A percentile compares a stretch with the other conserved stretches of the same genome.
phyloP scores from a whole-genome alignment of 2,797 vertebrate species.

The Semotilus atromaculatus region DNA sequence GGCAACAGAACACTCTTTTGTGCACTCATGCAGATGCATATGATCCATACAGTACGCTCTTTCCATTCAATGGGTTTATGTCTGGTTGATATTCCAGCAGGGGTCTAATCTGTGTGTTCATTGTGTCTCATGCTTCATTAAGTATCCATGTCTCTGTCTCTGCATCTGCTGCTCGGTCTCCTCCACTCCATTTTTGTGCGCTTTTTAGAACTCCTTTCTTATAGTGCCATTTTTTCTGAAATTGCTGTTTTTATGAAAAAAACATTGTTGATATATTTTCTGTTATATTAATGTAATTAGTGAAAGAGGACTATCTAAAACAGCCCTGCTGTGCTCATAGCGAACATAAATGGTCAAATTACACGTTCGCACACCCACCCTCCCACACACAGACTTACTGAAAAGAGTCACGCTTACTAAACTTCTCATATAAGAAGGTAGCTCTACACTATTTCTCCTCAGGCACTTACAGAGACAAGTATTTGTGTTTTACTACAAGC shows the following conservation, averaged over 20 bases:
- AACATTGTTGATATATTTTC: background rate
- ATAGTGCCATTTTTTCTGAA: background rate
- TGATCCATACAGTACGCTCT: background rate
- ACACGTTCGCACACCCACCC: background rate
- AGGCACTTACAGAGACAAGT: background rate
- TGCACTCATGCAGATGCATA: background rate
- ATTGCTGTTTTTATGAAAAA: background rate
- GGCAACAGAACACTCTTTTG: background rate
- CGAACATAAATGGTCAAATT: conserved; percentile 28
- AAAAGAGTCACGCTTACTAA: conserved; percentile 29
- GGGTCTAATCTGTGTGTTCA: conserved; percentile 46
- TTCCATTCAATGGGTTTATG: background rate
- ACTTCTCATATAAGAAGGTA: conserved; percentile 21
- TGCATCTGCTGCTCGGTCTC: conserved; percentile 31
- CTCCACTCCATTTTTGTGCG: conserved; percentile 2
- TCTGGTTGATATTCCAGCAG: conserved; percentile 13
- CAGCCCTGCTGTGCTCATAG: background rate
- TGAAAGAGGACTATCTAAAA: background rate
- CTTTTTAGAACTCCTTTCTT: conserved; percentile 10
- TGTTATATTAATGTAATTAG: background rate
- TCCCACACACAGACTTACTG: conserved; percentile 33
- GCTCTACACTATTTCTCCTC: background rate
- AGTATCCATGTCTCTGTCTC: conserved; percentile 43
- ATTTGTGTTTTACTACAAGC: background rate
- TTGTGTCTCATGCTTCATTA: conserved; percentile 39